phyloP scores from a whole-genome alignment of 2,797 vertebrate genomes.

The Potorous gilbertii region DNA sequence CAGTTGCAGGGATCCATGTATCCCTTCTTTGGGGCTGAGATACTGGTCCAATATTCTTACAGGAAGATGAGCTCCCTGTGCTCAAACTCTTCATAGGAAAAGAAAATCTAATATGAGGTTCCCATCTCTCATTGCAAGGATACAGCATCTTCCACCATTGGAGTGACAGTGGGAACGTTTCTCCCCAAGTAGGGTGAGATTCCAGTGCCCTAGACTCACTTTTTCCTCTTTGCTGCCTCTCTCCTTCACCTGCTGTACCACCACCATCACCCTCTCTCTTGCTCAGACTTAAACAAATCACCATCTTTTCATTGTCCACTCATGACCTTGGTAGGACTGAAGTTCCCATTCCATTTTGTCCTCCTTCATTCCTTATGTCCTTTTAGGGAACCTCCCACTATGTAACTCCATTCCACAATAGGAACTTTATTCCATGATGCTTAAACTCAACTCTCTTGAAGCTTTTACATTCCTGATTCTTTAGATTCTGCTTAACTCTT shows the following conservation, averaged over 20 bases:
- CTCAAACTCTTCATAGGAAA: neutral
- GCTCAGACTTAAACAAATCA: neutral
- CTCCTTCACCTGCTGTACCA: neutral
- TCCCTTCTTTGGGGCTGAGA: neutral
- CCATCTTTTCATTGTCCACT: neutral
- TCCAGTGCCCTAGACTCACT: neutral
- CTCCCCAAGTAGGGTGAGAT: neutral
- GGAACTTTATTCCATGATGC: neutral
- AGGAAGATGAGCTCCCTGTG: neutral
- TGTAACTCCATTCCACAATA: neutral
- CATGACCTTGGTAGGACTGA: neutral
- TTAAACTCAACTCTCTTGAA: neutral
- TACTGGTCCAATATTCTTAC: neutral
- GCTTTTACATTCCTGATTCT: neutral
- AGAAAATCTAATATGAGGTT: neutral
- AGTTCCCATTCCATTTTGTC: neutral
- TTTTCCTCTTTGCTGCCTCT: neutral
- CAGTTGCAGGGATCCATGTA: neutral
- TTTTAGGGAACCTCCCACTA: neutral
- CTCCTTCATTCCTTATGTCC: neutral
- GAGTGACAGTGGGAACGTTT: neutral
- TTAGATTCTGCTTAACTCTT: neutral
- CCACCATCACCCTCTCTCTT: neutral
- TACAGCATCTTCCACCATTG: neutral
- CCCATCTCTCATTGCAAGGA: neutral